A percentile compares a stretch with the other conserved stretches of the same genome.
Evolutionary conservation across 1,140 invertebrate genomes (phyloP).

Genomic region (Sitophilus oryzae): DNA sequence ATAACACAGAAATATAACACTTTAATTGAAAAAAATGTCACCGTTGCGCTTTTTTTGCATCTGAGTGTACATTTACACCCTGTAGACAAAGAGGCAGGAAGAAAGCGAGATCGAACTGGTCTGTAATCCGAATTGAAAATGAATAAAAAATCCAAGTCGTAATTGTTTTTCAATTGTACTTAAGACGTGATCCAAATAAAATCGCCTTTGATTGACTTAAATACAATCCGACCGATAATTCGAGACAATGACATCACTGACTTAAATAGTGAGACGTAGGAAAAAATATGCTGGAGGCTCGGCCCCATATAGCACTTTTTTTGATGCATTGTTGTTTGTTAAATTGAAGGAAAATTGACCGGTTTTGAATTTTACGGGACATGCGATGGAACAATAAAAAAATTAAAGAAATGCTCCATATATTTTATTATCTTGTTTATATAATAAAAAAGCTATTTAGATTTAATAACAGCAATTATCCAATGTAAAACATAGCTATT

Average conservation of each 20-base stretch:
- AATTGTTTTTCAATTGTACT: constrained; percentile 20
- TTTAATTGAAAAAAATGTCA: neutral
- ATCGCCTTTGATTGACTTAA: constrained; percentile 15
- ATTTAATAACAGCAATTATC: too few species aligned
- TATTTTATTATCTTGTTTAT: too few species aligned
- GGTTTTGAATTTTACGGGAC: too few species aligned
- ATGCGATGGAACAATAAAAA: too few species aligned
- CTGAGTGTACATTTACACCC: too few species aligned
- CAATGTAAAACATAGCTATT: too few species aligned
- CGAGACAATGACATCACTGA: constrained; percentile 12
- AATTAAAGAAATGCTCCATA: too few species aligned
- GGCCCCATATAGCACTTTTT: neutral
- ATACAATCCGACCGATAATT: constrained; percentile 1
- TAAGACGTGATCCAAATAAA: constrained; percentile 18
- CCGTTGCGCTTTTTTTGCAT: too few species aligned
- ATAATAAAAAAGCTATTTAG: too few species aligned
- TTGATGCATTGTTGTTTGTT: neutral
- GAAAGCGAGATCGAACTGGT: too few species aligned
- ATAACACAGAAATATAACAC: neutral
- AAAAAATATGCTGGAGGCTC: too few species aligned
- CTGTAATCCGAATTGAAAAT: neutral
- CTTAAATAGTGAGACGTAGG: constrained; percentile 7
- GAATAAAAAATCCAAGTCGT: constrained; percentile 6
- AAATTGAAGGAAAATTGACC: neutral
- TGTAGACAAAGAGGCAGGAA: too few species aligned